Evolutionary conservation across 2,797 vertebrate genomes (phyloP), one percentile per base, ranked within the genome.

Genomic region (Helicolenus hilgendorfi): DNA sequence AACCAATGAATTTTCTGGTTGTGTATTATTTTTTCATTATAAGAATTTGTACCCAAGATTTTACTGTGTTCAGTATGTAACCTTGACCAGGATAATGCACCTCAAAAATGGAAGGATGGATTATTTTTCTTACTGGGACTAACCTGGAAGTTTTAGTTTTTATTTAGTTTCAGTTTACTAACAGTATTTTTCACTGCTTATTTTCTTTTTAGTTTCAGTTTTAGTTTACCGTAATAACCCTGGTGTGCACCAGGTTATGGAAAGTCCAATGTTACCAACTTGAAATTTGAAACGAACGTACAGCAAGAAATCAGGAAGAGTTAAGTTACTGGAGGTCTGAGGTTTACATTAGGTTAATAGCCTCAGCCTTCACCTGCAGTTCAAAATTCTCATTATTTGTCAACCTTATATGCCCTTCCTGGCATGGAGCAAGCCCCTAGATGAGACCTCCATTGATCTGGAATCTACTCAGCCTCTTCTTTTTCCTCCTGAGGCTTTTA

Each of bases 401-500:
- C 72, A 65, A 72, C 53, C 79, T 87, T 68, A 45, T 77, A 31
- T 26, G 72, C 78, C 81, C 64, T 67, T 71, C 31, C 18, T 90
- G 84, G 89, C 91, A 83, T 72, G 35, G 60, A 86, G 76, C 65
- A 64, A 86, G 45, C 67, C 87, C 84, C 72, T 55, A 60, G 79
- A 79, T 75, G 81, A 92, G 84, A 81, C 86, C 64, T 85, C 45
- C 73, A 95, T 96, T n/a, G 92, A 96, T 95, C 86, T 73, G 72
- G 67, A 88, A 79, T 92, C 85, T 71, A 78, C 83, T 88, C 85
- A 64, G 83, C 68, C 83, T 82, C 83, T 85, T 87, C 71, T 55
- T 84, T 81, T 81, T 72, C 88, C 91, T 89, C 91, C 49, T 35
- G 81, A 83, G 95, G 87, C 90, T 92, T 84, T 91, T 95, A 96